A percentile compares a stretch with the other conserved stretches of the same genome.
Evolutionary conservation across 2,113 vertebrate species (phyloP).

Genomic region (Lipotes vexillifer): DNA sequence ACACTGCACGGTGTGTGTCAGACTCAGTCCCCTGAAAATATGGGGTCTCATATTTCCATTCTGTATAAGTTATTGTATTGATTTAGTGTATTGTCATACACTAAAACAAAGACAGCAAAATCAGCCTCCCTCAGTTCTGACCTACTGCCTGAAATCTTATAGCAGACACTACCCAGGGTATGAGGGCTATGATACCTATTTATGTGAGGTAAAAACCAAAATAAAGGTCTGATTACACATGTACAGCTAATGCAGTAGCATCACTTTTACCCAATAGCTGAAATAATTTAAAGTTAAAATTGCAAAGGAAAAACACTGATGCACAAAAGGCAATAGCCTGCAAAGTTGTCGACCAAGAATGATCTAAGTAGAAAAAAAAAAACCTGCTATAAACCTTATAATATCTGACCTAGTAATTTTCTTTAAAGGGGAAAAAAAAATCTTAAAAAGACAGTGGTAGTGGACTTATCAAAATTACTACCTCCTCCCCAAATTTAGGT

Average conservation of each 20-base stretch:
- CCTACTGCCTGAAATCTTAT: not conserved
- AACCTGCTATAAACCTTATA: not conserved
- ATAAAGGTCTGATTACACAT: not conserved
- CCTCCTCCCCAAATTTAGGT: not conserved
- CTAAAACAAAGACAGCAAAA: not conserved
- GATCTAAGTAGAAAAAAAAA: not conserved
- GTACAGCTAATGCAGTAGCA: not conserved
- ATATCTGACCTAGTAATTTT: not conserved
- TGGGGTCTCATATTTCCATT: not conserved
- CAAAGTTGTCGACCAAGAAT: not conserved
- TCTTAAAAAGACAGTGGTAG: not conserved
- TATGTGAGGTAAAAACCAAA: not conserved
- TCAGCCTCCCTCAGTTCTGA: not conserved
- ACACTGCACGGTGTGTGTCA: not conserved
- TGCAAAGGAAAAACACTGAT: not conserved
- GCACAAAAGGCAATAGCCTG: not conserved
- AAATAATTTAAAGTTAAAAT: conserved; percentile 40
- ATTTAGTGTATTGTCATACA: not conserved
- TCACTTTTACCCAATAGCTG: not conserved
- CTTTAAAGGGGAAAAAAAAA: not conserved
- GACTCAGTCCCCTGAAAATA: not conserved
- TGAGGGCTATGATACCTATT: not conserved
- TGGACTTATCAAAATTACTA: not conserved
- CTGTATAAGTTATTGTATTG: not conserved
- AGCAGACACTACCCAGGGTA: not conserved